Conservation (phyloP, 2,113 vertebrate genomes). For the Bombycilla garrulus region DNA sequence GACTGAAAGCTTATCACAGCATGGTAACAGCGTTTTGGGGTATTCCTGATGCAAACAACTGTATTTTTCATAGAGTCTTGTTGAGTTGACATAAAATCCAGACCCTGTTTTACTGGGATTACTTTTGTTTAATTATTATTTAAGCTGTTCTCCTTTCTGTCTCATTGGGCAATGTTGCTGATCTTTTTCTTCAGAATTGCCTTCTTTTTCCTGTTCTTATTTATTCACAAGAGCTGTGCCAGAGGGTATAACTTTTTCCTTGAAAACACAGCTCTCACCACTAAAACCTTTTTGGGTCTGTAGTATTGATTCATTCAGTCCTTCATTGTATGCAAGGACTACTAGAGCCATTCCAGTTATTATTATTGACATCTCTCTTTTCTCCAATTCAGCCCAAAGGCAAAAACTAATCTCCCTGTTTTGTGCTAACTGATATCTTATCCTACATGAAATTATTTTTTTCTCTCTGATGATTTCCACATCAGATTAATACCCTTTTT, state of each 20-base stretch:
- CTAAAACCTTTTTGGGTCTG: not conserved
- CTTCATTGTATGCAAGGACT: not conserved
- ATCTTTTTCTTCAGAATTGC: not conserved
- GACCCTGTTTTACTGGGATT: not conserved
- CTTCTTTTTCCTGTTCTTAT: not conserved
- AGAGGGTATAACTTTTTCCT: not conserved
- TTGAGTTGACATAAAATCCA: not conserved
- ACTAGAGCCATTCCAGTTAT: not conserved
- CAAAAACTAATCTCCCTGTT: conserved; percentile 28
- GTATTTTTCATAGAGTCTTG: not conserved
- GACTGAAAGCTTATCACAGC: not conserved
- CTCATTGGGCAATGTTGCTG: not conserved
- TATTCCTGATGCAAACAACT: not conserved
- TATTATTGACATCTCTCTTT: conserved; percentile 33
- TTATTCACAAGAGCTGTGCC: not conserved
- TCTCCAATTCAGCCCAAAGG: conserved; percentile 11
- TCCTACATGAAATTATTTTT: conserved; percentile 5
- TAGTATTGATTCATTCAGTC: conserved; percentile 32
- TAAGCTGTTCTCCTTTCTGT: not conserved
- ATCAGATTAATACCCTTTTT: not conserved
- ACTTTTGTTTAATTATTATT: not conserved
- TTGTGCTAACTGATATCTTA: conserved; percentile 27
- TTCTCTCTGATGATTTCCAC: not conserved
- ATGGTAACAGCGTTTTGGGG: not conserved
- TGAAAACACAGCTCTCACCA: not conserved